Conservation (phyloP, 2,888 invertebrate species). For the Eupithecia centaureata region DNA sequence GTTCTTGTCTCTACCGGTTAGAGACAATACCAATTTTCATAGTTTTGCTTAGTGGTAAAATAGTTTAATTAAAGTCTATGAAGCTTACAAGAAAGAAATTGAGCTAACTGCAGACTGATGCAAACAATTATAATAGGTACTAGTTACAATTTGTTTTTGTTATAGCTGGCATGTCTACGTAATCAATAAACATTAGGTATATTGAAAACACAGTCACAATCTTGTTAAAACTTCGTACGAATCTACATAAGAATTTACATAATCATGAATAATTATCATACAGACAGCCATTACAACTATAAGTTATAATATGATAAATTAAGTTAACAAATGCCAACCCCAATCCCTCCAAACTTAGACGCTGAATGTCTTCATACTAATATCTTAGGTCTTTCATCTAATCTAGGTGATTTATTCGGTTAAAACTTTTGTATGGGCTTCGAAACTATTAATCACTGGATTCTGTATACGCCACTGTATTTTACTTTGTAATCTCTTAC, state of each 20-base stretch:
- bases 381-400: background rate
- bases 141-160: too few relatives aligned
- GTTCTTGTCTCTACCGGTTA: too few relatives aligned
- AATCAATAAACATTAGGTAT: too few relatives aligned
- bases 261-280: background rate
- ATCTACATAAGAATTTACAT: background rate
- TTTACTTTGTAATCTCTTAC: too few relatives aligned
- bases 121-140: too few relatives aligned
- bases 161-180: too few relatives aligned
- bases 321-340: background rate
- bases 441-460: background rate
- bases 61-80: too few relatives aligned
- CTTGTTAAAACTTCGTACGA: background rate
- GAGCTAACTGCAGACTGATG: too few relatives aligned
- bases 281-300: background rate
- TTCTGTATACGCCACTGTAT: too few relatives aligned
- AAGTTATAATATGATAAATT: background rate
- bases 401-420: background rate
- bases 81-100: too few relatives aligned
- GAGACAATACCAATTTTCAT: too few relatives aligned
- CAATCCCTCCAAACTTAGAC: background rate
- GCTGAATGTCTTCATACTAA: background rate
- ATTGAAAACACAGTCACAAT: background rate
- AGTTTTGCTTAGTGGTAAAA: too few relatives aligned
- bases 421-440: background rate